These are phyloP conservation scores for Rostratula benghalensis DNA, from an alignment of 2,113 vertebrate species.

Conservation along the genomic window DNA sequence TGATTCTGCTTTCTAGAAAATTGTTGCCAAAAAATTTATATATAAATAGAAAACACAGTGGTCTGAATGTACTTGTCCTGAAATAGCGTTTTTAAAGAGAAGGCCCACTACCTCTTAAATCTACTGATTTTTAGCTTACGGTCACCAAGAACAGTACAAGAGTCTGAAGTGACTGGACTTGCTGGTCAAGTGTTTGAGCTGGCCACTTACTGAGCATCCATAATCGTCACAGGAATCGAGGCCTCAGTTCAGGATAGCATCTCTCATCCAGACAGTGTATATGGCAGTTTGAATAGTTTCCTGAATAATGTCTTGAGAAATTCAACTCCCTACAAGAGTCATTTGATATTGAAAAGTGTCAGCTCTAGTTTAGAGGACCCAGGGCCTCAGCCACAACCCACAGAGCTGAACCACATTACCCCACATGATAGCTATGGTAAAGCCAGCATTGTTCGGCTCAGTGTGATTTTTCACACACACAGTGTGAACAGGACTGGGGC, in stretches of 20 bases:
- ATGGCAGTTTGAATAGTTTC: neutral
- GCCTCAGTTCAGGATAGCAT: neutral
- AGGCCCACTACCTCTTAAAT: neutral
- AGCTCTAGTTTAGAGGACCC: neutral
- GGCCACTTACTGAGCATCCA: neutral
- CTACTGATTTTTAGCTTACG: neutral
- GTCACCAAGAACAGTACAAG: neutral
- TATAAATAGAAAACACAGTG: constrained; percentile 31
- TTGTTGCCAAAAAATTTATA: constrained; percentile 64
- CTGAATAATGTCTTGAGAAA: neutral
- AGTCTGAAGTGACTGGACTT: constrained; percentile 27
- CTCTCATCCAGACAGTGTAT: neutral
- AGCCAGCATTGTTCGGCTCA: neutral
- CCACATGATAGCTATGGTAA: neutral
- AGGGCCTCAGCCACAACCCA: neutral
- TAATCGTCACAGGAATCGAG: neutral
- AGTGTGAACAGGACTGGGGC: neutral
- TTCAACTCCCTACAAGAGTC: neutral
- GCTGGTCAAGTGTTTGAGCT: constrained; percentile 22
- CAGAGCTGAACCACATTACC: neutral
- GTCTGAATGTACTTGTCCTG: constrained; percentile 55
- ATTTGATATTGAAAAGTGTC: neutral
- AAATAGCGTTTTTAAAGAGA: constrained; percentile 51
- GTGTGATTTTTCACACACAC: neutral
- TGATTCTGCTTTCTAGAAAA: constrained; percentile 23